A percentile compares a stretch with the other conserved stretches of the same genome.
phyloP scores from a whole-genome alignment of 2,113 vertebrate genomes.

The Cathartes aura region DNA sequence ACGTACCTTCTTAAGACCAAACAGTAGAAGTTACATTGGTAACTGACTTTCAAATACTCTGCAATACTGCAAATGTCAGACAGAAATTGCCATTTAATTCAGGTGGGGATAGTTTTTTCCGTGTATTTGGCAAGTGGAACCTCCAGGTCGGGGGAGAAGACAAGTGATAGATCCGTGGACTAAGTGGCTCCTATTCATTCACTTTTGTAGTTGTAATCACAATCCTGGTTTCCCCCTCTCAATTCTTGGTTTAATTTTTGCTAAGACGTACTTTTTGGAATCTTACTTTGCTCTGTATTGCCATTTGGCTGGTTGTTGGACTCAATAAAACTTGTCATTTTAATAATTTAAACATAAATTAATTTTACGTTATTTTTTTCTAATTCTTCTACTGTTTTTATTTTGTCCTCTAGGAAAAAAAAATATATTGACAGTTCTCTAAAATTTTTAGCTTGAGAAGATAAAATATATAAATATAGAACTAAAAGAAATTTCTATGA shows the following conservation, averaged over 20 bases:
- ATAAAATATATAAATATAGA: background rate
- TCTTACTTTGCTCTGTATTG: background rate
- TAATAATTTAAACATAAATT: background rate
- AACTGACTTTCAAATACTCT: background rate
- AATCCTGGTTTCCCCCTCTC: background rate
- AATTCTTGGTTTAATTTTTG: background rate
- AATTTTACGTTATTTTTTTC: background rate
- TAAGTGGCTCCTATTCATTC: background rate
- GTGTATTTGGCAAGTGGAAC: background rate
- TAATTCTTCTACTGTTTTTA: background rate
- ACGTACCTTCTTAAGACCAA: background rate
- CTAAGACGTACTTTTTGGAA: background rate
- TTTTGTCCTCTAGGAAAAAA: background rate
- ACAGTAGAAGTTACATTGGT: background rate
- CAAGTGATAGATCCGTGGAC: background rate
- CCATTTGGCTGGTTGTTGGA: background rate
- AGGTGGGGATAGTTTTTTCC: background rate
- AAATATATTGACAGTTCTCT: background rate
- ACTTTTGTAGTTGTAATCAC: background rate
- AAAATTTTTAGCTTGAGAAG: background rate
- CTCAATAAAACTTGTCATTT: background rate
- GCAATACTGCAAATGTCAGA: background rate
- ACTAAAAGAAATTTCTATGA: background rate
- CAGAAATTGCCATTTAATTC: background rate
- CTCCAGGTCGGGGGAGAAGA: background rate